A percentile compares a stretch with the other conserved stretches of the same genome.
Evolutionary conservation across 1,140 invertebrate genomes (phyloP).

Genomic region (Hermatobates lingyangjiaoensis): DNA sequence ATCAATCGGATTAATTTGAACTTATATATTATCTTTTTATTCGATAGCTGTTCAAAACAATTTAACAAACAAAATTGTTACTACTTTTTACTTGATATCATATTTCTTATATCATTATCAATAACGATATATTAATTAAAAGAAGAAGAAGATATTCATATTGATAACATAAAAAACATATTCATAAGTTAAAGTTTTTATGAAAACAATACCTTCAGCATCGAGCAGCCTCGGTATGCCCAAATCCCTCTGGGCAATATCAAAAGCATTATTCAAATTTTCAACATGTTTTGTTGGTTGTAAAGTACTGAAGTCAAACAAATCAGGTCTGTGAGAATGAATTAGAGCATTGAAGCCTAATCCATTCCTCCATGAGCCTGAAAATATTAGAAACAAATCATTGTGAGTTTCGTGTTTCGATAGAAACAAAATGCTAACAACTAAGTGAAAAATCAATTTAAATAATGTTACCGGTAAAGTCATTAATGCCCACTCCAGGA

Average conservation of each 20-base stretch:
- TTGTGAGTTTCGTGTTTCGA: not conserved
- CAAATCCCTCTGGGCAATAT: constrained; percentile 75
- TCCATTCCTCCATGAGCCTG: constrained; percentile 83
- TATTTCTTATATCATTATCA: no score
- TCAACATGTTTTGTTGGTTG: constrained; percentile 61
- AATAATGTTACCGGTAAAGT: constrained; percentile 33
- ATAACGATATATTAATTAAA: no score
- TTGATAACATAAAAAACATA: no score
- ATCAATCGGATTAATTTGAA: no score
- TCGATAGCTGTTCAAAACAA: no score
- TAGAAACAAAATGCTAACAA: not conserved
- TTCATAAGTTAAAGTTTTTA: no score
- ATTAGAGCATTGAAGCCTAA: constrained; percentile 94
- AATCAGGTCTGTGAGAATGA: constrained; percentile 82
- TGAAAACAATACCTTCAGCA: constrained; percentile 67
- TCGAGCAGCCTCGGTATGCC: constrained; percentile 64
- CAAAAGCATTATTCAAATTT: constrained; percentile 89
- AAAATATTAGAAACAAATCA: constrained; percentile 26
- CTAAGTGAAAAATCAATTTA: not conserved
- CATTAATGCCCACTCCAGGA: constrained; percentile 69
- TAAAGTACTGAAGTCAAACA: constrained; percentile 68
- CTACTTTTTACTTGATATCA: no score
- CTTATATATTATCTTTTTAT: no score
- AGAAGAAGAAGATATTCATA: no score
- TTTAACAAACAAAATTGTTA: no score